phyloP scores from a whole-genome alignment of 1,140 invertebrate species.

The Diabrotica undecimpunctata region DNA sequence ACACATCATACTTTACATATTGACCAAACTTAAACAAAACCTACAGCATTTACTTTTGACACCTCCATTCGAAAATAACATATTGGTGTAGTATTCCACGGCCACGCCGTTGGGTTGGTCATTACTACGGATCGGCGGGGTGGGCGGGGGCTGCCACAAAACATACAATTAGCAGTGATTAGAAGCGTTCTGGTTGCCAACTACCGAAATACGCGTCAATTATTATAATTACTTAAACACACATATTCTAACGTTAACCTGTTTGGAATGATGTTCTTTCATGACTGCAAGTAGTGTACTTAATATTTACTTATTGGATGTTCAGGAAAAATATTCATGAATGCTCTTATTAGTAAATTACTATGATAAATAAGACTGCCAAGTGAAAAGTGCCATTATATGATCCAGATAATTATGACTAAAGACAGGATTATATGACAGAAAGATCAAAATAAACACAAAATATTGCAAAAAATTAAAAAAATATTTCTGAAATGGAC shows the following conservation, averaged over 20 bases:
- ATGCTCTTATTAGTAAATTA: neutral
- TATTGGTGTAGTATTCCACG: slow-evolving; percentile 40
- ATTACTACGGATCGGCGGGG: slow-evolving; percentile 1
- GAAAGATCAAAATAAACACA: too few species aligned
- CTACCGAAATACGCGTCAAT: slow-evolving; percentile 44
- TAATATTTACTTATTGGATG: neutral
- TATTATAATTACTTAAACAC: slow-evolving; percentile 40
- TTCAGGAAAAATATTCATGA: neutral
- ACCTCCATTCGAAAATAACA: slow-evolving; percentile 44
- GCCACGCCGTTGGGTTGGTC: slow-evolving; percentile 11
- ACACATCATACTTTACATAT: neutral
- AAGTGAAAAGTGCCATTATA: too few species aligned
- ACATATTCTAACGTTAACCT: slow-evolving; percentile 36
- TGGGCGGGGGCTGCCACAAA: slow-evolving; percentile 26
- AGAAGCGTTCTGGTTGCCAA: slow-evolving; percentile 41
- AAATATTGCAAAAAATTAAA: too few species aligned
- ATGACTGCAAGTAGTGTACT: slow-evolving; percentile 10
- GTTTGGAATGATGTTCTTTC: slow-evolving; percentile 30
- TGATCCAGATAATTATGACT: too few species aligned
- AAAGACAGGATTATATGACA: too few species aligned
- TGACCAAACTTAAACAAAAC: slow-evolving; percentile 16
- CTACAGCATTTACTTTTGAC: slow-evolving; percentile 42
- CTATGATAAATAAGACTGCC: neutral
- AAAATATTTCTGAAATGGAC: too few species aligned
- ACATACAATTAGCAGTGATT: slow-evolving; percentile 45